phyloP scores from a whole-genome alignment of 2,113 vertebrate genomes.

The Dasyurus viverrinus region DNA sequence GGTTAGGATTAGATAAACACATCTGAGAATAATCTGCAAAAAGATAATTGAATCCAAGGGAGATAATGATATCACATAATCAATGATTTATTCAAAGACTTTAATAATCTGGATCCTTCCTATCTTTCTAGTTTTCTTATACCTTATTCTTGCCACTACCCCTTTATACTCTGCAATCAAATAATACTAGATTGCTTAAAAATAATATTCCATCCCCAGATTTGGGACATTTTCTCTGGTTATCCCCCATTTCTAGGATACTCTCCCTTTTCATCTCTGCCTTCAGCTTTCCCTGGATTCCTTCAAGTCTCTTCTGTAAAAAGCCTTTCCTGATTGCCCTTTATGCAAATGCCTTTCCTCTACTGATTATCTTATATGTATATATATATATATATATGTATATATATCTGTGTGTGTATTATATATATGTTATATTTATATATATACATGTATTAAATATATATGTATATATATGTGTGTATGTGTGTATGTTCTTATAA shows the following conservation, averaged over 20 bases:
- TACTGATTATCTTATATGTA: neutral
- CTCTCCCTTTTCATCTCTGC: neutral
- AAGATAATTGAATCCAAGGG: neutral
- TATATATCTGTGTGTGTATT: no score
- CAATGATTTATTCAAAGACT: neutral
- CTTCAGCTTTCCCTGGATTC: neutral
- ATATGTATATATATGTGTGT: no score
- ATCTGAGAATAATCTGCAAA: neutral
- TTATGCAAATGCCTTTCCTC: neutral
- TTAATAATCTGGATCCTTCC: neutral
- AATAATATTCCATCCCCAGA: neutral
- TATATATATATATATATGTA: no score
- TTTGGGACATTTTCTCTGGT: neutral
- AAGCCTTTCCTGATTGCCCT: neutral
- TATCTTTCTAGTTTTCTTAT: neutral
- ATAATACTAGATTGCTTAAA: neutral
- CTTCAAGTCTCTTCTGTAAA: neutral
- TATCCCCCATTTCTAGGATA: neutral
- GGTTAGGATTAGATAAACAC: neutral
- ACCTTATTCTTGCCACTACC: neutral
- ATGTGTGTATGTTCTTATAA: no score
- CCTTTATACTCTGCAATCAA: neutral
- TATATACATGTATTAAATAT: no score
- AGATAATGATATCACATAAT: neutral
- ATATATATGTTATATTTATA: no score